Conservation (phyloP, 2,888 invertebrate species). For the Parnassius apollo region DNA sequence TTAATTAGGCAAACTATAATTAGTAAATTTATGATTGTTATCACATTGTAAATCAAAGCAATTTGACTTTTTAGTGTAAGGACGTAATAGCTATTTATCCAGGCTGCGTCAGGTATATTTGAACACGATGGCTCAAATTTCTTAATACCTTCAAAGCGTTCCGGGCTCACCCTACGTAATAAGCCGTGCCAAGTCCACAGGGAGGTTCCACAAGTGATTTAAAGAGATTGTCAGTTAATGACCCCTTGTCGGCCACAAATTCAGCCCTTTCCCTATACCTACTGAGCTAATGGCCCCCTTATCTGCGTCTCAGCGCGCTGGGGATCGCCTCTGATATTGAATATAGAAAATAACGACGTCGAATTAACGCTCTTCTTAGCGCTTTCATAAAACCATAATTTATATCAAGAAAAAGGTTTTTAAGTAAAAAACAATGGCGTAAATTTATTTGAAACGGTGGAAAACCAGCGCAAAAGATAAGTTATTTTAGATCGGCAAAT, state of each 20-base stretch:
- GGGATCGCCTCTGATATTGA: slow-evolving; percentile 33
- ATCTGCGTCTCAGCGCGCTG: slow-evolving; percentile 40
- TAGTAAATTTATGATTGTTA: too few relatives aligned
- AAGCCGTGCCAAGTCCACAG: slow-evolving; percentile 54
- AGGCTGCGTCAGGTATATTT: slow-evolving; percentile 27
- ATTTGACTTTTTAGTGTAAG: not conserved
- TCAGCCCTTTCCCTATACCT: slow-evolving; percentile 61
- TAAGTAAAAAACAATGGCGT: slow-evolving; percentile 9
- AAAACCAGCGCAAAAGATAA: slow-evolving; percentile 10
- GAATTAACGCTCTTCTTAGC: slow-evolving; percentile 17
- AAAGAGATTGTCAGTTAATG: slow-evolving; percentile 76
- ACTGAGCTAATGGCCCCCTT: slow-evolving; percentile 48
- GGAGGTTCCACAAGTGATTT: slow-evolving; percentile 74
- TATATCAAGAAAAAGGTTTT: slow-evolving; percentile 15
- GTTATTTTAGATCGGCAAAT: slow-evolving; percentile 15
- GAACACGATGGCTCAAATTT: slow-evolving; percentile 53
- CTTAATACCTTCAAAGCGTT: slow-evolving; percentile 58
- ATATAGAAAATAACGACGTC: slow-evolving; percentile 32
- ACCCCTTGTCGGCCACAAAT: slow-evolving; percentile 65
- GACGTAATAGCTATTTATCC: not conserved
- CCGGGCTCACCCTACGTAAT: slow-evolving; percentile 62
- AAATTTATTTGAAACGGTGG: slow-evolving; percentile 4
- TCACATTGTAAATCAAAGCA: not conserved
- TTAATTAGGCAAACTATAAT: too few relatives aligned
- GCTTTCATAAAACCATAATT: slow-evolving; percentile 15